Percentiles rank a stretch among this genome's conserved stretches.
phyloP scores from a whole-genome alignment of 2,888 invertebrate genomes.

The Ophion ellenae region DNA sequence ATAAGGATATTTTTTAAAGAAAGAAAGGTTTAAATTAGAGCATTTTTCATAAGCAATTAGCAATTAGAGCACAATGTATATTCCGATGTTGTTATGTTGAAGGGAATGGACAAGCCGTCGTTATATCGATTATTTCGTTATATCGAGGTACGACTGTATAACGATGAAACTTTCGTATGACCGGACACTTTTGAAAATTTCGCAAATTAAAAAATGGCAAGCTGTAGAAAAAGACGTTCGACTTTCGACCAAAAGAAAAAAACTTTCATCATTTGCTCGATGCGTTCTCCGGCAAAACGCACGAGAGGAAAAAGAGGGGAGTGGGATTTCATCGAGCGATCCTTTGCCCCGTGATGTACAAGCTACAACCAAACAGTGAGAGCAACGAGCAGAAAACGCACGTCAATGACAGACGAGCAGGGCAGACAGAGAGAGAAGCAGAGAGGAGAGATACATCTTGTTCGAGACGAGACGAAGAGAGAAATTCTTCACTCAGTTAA shows the following conservation, averaged over 20 bases:
- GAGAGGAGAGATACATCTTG: conserved; percentile 44
- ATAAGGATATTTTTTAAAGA: too few relatives aligned
- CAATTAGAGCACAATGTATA: too few relatives aligned
- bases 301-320: conserved; percentile 35
- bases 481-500: background rate
- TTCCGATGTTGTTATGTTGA: too few relatives aligned
- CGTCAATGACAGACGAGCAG: conserved; percentile 54
- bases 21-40: too few relatives aligned
- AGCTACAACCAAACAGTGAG: conserved; percentile 35
- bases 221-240: too few relatives aligned
- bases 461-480: conserved; percentile 28
- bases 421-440: conserved; percentile 9
- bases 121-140: too few relatives aligned
- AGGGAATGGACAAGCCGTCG: too few relatives aligned
- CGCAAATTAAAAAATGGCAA: too few relatives aligned
- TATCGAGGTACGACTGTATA: too few relatives aligned
- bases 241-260: background rate
- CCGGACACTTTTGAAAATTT: too few relatives aligned
- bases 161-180: too few relatives aligned
- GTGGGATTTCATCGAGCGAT: conserved; percentile 54
- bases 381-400: conserved; percentile 46
- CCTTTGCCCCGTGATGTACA: conserved; percentile 28
- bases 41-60: too few relatives aligned
- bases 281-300: conserved; percentile 35
- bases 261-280: conserved; percentile 25